Evolutionary conservation across 2,888 invertebrate species (phyloP).

Genomic region (Caenorhabditis uteleia): DNA sequence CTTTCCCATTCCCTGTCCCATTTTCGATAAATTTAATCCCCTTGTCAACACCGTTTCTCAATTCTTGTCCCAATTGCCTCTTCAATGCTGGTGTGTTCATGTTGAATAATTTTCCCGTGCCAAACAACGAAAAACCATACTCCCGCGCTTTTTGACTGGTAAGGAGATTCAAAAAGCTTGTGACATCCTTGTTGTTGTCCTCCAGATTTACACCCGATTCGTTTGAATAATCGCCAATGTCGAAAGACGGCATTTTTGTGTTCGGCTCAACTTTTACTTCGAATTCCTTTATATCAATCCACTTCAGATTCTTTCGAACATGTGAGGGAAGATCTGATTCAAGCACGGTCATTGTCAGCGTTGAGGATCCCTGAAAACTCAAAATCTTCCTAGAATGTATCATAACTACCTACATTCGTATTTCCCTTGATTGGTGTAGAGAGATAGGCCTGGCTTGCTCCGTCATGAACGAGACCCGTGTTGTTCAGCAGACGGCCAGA

Average conservation of each 20-base stretch:
- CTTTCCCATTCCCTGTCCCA: no score
- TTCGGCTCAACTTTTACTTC: constrained; percentile 3
- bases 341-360: no score
- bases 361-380: no score
- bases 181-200: constrained; percentile 8
- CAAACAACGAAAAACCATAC: constrained; percentile 5
- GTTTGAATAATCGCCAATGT: constrained; percentile 7
- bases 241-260: not conserved
- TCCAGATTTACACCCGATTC: constrained; percentile 5
- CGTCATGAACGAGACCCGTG: constrained; percentile 4
- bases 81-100: not conserved
- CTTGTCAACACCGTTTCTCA: constrained; percentile 1
- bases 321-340: no score
- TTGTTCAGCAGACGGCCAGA: not conserved
- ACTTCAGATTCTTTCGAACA: no score
- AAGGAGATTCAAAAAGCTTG: constrained; percentile 22
- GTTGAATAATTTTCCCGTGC: constrained; percentile 2
- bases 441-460: constrained; percentile 1
- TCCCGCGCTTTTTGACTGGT: constrained; percentile 9
- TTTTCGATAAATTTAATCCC: no score
- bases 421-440: no score
- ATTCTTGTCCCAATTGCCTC: constrained; percentile 4
- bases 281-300: no score
- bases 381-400: no score
- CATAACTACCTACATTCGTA: no score